Evolutionary conservation across 2,888 invertebrate genomes (phyloP).

Genomic region (Apoderus coryli): DNA sequence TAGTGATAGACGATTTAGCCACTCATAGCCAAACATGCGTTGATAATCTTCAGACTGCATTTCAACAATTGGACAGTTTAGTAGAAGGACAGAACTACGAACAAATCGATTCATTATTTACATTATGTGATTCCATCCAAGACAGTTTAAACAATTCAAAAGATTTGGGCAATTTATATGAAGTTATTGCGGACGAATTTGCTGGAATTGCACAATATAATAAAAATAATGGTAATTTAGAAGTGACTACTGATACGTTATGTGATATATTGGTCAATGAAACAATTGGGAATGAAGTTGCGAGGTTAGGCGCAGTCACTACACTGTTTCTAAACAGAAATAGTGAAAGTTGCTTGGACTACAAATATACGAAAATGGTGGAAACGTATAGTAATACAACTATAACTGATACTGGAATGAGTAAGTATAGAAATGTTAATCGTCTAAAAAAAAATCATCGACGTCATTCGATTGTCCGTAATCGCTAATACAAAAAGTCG

Average conservation of each 20-base stretch:
- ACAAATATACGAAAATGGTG: conserved; percentile 63
- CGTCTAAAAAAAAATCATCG: no score
- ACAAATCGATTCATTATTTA: conserved; percentile 27
- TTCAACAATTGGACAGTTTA: conserved; percentile 27
- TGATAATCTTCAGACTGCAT: conserved; percentile 30
- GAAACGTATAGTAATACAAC: conserved; percentile 45
- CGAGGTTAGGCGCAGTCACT: no score
- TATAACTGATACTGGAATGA: conserved; percentile 9
- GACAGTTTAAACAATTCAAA: background rate
- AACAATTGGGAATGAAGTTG: conserved; percentile 68
- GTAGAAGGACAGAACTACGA: conserved; percentile 25
- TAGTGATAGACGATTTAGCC: conserved; percentile 34
- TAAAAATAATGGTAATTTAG: background rate
- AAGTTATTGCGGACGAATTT: conserved; percentile 6
- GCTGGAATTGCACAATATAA: conserved; percentile 9
- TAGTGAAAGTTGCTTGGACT: no score
- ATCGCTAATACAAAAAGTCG: no score
- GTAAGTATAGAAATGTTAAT: no score
- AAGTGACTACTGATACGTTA: conserved; percentile 45
- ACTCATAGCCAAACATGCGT: conserved; percentile 32
- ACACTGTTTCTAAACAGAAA: no score
- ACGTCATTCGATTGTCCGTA: no score
- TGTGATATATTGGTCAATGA: conserved; percentile 43
- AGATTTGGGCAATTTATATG: conserved; percentile 6
- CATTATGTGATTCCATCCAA: conserved; percentile 9